Evolutionary conservation across 2,797 vertebrate species (phyloP).

Genomic region (Enteromius mattozi): DNA sequence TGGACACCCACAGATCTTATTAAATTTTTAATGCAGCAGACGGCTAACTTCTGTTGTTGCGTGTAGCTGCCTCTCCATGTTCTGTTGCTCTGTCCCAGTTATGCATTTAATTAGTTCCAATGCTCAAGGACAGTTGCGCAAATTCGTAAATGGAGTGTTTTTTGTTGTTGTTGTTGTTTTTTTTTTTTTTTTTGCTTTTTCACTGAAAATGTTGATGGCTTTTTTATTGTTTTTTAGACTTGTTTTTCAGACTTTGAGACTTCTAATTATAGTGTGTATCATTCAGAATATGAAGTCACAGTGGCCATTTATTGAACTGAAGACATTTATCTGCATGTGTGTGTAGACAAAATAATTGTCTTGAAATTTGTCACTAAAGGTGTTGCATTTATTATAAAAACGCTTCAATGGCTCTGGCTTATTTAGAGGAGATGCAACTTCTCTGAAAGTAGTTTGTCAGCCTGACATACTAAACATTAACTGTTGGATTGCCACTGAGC

Average conservation of each 20-base stretch:
- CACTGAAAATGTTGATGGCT: not conserved
- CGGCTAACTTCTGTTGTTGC: conserved; percentile 68
- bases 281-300: not conserved
- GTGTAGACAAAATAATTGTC: not conserved
- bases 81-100: conserved; percentile 72
- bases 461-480: not conserved
- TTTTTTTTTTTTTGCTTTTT: conserved; percentile 56
- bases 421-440: not conserved
- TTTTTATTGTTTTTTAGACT: conserved; percentile 29
- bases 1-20: conserved; percentile 62
- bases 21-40: conserved; percentile 75
- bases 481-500: not conserved
- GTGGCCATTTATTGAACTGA: not conserved
- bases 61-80: conserved; percentile 25
- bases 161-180: conserved; percentile 63
- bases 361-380: not conserved
- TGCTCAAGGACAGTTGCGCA: conserved; percentile 64
- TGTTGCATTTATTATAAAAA: not conserved
- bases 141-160: conserved; percentile 9
- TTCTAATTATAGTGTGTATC: not conserved
- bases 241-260: not conserved
- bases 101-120: conserved; percentile 73
- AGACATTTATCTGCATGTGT: not conserved
- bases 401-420: not conserved
- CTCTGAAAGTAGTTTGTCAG: not conserved